These are phyloP conservation scores for Cisticola juncidis DNA, from an alignment of 2,113 vertebrate genomes.

Conservation along the genomic window DNA sequence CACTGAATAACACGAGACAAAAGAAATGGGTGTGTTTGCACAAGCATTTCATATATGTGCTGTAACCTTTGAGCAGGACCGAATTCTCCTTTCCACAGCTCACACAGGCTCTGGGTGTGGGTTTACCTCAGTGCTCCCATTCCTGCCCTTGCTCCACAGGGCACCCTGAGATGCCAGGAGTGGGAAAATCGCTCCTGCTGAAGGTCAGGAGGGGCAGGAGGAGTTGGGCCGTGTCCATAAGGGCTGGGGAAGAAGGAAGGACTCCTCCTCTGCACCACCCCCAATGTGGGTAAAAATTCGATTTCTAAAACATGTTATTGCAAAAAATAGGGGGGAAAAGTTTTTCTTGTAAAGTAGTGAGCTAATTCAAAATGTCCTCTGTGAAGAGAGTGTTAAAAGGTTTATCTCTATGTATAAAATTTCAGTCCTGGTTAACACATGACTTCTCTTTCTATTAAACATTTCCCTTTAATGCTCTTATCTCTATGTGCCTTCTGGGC, in stretches of 20 bases:
- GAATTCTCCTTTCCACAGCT: not conserved
- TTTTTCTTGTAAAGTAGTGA: constrained; percentile 8
- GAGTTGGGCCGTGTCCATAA: rapidly evolving
- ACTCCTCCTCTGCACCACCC: not conserved
- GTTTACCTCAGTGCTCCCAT: not conserved
- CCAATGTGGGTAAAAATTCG: rapidly evolving
- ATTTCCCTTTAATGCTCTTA: constrained; percentile 69
- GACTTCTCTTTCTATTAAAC: constrained; percentile 41
- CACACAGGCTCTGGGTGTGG: not conserved
- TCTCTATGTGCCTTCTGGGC: constrained; percentile 68
- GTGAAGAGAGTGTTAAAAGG: constrained; percentile 22
- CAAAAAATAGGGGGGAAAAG: rapidly evolving
- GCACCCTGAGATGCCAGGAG: not conserved
- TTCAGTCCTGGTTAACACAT: constrained; percentile 47
- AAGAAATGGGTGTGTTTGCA: not conserved
- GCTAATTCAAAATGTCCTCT: not conserved
- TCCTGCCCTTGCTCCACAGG: not conserved
- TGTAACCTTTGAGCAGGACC: not conserved
- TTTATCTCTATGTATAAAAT: constrained; percentile 34
- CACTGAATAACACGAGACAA: rapidly evolving
- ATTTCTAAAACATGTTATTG: not conserved
- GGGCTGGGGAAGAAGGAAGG: not conserved
- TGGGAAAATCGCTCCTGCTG: not conserved
- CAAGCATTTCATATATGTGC: not conserved
- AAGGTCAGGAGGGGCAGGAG: not conserved